Conservation (phyloP, 2,888 invertebrate species). For the Diaphora mendica region DNA sequence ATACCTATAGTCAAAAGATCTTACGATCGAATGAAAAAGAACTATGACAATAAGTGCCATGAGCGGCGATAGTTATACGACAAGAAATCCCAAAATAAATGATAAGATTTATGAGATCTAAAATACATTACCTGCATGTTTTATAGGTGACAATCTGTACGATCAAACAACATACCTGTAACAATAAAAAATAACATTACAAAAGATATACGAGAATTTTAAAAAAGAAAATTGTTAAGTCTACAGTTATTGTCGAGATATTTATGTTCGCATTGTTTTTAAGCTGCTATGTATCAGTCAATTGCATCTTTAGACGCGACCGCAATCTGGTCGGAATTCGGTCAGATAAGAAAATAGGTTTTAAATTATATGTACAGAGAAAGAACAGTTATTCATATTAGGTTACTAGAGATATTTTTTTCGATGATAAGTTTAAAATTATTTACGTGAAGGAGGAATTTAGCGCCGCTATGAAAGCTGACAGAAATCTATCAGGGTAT, state of each 20-base stretch:
- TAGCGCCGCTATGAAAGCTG: background rate
- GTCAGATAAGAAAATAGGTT: background rate
- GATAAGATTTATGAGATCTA: background rate
- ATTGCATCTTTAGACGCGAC: background rate
- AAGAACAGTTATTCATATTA: background rate
- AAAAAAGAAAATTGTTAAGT: background rate
- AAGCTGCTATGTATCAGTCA: background rate
- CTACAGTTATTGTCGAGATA: background rate
- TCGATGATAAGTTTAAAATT: background rate
- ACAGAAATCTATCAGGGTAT: background rate
- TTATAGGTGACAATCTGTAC: background rate
- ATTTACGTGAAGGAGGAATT: background rate
- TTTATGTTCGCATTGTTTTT: background rate
- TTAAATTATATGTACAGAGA: background rate
- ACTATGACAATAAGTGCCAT: background rate
- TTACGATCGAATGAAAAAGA: background rate
- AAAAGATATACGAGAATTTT: background rate
- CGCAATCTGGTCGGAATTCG: background rate
- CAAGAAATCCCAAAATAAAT: too few relatives aligned
- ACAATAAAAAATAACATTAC: conserved; percentile 12
- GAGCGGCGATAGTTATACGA: background rate
- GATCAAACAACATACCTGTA: conserved; percentile 17
- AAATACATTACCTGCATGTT: background rate
- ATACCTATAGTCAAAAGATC: too few relatives aligned
- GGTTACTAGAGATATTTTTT: background rate